Percentiles rank a stretch among this genome's conserved stretches.
Evolutionary conservation across 2,888 invertebrate species (phyloP).

Genomic region (Rotaria socialis): DNA sequence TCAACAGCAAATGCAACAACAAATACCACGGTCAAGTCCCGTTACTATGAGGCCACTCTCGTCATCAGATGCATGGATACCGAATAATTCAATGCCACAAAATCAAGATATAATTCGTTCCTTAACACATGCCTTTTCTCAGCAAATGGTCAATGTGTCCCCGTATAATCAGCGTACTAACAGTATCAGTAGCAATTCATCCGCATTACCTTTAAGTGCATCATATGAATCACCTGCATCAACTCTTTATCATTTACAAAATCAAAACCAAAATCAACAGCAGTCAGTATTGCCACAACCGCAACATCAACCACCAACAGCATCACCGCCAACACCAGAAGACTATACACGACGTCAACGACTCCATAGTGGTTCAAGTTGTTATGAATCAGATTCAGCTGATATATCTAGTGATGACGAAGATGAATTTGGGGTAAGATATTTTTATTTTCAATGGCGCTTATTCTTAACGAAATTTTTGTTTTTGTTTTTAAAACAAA

Average conservation of each 20-base stretch:
- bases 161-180: neutral
- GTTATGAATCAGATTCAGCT: conserved; percentile 22
- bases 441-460: neutral
- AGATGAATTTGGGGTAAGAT: neutral
- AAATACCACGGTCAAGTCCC: conserved; percentile 24
- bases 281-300: too few species aligned
- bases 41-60: neutral
- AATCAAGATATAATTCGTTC: neutral
- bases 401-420: neutral
- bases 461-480: neutral
- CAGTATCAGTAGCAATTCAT: neutral
- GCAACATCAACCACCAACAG: too few species aligned
- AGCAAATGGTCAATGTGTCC: neutral
- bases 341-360: neutral
- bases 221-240: neutral
- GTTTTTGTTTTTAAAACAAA: too few species aligned
- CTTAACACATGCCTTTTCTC: neutral
- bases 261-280: neutral
- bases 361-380: conserved; percentile 1
- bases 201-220: neutral
- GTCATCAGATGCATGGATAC: neutral
- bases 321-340: neutral
- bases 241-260: neutral
- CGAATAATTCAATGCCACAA: neutral
- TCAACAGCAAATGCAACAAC: neutral